phyloP scores from a whole-genome alignment of 2,113 vertebrate genomes.

The Ammodytes dubius region DNA sequence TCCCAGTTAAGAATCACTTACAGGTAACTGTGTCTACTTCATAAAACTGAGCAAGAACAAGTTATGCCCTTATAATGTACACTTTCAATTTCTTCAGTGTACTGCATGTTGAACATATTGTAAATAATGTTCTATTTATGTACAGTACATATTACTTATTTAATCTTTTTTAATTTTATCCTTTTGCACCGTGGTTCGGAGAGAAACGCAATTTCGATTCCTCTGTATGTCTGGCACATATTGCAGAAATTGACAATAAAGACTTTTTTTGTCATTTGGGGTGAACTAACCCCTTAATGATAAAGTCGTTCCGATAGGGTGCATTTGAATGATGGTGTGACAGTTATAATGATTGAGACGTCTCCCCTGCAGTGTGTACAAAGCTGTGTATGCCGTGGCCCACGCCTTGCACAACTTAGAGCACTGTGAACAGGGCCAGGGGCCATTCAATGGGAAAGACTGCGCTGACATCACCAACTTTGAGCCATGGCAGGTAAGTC shows the following conservation, averaged over 20 bases:
- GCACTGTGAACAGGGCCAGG: conserved; percentile 70
- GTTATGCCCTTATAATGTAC: too few relatives aligned
- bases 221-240: too few relatives aligned
- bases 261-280: background rate
- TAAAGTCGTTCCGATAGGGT: background rate
- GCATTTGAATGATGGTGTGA: background rate
- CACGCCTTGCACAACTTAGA: conserved; percentile 85
- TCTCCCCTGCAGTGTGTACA: conserved; percentile 83
- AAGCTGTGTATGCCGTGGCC: conserved; percentile 89
- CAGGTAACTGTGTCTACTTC: conserved; percentile 59
- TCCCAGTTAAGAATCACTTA: conserved; percentile 89
- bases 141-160: too few relatives aligned
- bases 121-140: too few relatives aligned
- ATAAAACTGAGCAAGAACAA: too few relatives aligned
- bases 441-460: conserved; percentile 77
- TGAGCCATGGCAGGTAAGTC: conserved; percentile 87
- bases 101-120: too few relatives aligned
- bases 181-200: too few relatives aligned
- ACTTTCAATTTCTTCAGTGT: too few relatives aligned
- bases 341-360: background rate
- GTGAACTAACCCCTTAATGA: background rate
- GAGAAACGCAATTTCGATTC: too few relatives aligned
- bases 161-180: too few relatives aligned
- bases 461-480: conserved; percentile 86
- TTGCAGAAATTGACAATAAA: too few relatives aligned